Percentiles rank a stretch among this genome's conserved stretches.
These are phyloP conservation scores for Oophaga sylvatica DNA, from an alignment of 2,797 vertebrate species.

Conservation along the genomic window DNA sequence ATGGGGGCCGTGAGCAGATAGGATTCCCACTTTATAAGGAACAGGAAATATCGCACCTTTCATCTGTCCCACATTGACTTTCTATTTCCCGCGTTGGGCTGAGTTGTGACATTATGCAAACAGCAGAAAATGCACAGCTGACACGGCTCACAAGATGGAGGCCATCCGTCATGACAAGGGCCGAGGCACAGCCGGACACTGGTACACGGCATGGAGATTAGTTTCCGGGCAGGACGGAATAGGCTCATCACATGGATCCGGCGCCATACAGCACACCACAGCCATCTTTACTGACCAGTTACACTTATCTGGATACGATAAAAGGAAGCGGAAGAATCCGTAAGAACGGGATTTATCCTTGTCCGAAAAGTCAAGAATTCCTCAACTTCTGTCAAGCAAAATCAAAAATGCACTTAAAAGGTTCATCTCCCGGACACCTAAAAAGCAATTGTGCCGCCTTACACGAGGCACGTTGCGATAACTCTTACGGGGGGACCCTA, in stretches of 20 bases:
- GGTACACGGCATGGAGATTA: background rate
- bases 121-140: conserved; percentile 7
- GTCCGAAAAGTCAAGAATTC: no score
- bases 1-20: background rate
- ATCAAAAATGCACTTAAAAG: no score
- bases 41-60: no score
- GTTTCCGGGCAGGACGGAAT: background rate
- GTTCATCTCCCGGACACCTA: background rate
- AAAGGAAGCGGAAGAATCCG: no score
- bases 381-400: no score
- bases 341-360: no score
- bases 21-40: no score
- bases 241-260: background rate
- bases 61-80: no score
- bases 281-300: no score
- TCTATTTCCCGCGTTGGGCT: background rate
- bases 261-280: no score
- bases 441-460: background rate
- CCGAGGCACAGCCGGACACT: background rate
- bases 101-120: conserved; percentile 8
- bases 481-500: no score
- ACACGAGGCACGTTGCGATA: background rate
- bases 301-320: no score
- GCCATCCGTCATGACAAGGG: conserved; percentile 28
- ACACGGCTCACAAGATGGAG: conserved; percentile 18